Percentiles rank a stretch among this genome's conserved stretches.
Conservation (phyloP, 2,888 invertebrate species). For the Euclidia mi region DNA sequence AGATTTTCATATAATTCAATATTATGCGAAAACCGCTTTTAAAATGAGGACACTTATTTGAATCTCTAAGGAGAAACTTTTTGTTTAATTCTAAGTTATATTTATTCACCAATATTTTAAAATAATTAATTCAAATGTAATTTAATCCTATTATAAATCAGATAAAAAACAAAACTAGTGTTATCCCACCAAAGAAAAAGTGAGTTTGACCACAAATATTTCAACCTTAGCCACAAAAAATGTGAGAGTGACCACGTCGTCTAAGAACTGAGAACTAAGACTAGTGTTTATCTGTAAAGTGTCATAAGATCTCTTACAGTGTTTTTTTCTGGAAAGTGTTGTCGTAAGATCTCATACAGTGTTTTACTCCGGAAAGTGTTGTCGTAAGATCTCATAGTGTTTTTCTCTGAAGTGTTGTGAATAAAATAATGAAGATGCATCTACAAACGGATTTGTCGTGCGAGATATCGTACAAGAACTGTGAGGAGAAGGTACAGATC, state of each 20-base stretch:
- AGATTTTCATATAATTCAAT: no score
- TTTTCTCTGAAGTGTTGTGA: slow-evolving; percentile 48
- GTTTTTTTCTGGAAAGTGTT: slow-evolving; percentile 46
- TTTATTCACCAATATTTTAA: no score
- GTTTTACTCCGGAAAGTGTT: no score
- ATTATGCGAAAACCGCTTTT: no score
- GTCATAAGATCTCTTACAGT: no score
- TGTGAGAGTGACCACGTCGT: slow-evolving; percentile 24
- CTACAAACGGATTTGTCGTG: slow-evolving; percentile 80
- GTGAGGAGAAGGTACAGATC: slow-evolving; percentile 82
- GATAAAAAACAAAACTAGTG: slow-evolving; percentile 13
- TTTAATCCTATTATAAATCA: slow-evolving; percentile 21
- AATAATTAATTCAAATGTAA: no score
- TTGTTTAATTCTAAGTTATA: no score
- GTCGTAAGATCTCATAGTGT: neutral
- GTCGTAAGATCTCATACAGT: no score
- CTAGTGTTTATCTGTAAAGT: no score
- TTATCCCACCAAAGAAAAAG: slow-evolving; percentile 40
- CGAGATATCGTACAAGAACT: slow-evolving; percentile 75
- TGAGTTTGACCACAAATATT: slow-evolving; percentile 16
- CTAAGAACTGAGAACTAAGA: no score
- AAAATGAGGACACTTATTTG: no score
- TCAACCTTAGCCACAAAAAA: slow-evolving; percentile 9
- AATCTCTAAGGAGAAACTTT: no score
- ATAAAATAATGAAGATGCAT: slow-evolving; percentile 79